A percentile compares a stretch with the other conserved stretches of the same genome.
phyloP scores from a whole-genome alignment of 2,797 vertebrate species.

The Scleropages formosus region DNA sequence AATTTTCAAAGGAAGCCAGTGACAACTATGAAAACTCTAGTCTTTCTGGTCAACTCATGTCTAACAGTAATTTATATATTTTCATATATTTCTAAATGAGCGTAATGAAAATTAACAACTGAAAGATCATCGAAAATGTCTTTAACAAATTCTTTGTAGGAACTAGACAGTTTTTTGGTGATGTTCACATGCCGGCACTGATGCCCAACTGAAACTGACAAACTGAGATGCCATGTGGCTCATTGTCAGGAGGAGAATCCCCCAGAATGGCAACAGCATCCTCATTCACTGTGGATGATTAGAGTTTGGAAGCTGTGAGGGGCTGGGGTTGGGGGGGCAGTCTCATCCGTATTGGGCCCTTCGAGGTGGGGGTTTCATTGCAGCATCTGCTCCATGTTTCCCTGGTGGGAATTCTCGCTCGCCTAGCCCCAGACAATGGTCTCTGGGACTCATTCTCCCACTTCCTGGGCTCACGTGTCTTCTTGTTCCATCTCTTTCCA shows the following conservation, averaged over 20 bases:
- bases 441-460: constrained; percentile 33
- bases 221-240: neutral
- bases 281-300: neutral
- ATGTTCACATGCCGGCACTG: neutral
- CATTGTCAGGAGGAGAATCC: neutral
- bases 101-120: no score
- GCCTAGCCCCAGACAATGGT: constrained; percentile 52
- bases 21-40: no score
- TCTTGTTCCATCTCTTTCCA: constrained; percentile 45
- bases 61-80: no score
- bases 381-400: constrained; percentile 30
- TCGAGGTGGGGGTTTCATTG: neutral
- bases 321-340: neutral
- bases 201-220: constrained; percentile 31
- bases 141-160: no score
- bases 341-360: neutral
- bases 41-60: no score
- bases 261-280: neutral
- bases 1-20: no score
- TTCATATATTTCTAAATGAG: no score
- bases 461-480: constrained; percentile 27
- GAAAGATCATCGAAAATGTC: no score
- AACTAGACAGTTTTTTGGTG: no score
- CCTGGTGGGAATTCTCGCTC: constrained; percentile 37
- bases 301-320: neutral